Evolutionary conservation across 2,113 vertebrate genomes (phyloP), one percentile per base, ranked within the genome.

Genomic region (Amphiprion percula): DNA sequence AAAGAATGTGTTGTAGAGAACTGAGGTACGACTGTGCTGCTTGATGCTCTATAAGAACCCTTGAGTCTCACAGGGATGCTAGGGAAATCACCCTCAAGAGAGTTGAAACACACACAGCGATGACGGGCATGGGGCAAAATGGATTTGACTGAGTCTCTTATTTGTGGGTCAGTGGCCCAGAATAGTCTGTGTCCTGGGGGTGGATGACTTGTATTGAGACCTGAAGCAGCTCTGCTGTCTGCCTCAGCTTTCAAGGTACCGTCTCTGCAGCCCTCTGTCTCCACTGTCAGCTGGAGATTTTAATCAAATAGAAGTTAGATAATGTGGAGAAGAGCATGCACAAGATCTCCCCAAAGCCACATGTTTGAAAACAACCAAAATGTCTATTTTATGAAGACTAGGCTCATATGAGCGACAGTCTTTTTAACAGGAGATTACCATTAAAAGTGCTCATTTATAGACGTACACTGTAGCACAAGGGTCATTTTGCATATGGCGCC

Each of bases 91-190:
- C 69, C 77, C 84, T 81, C 28, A 82, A 70, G 63, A 74, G 77
- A 80, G 74, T 77, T 73, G 85, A 83, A 82, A 75, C 76, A 75
- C 85, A 90, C 90, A 77, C 81, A 81, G 85, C 50, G 80, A 73
- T 69, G 73, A 73, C 75, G 74, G 81, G 67, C 83, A 63, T 79
- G 85, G 64, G 84, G 90, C 90, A 90, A 93, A 93, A 87, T 85
- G 88, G 93, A 93, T 93, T 93, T 88, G 85, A 89, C 91, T 93
- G 93, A 94, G 89, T 88, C 89, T 90, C 82, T 94, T 93, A 93
- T 89, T 94, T 92, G 92, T 74, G 92, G 96, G 95, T 96, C 96
- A 95, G 41, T 59, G 74, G 93, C 83, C 88, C 92, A 89, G 92
- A 95, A 95, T 94, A 81, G 82, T 15, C 28, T 17, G 44, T 17